phyloP scores from a whole-genome alignment of 2,113 vertebrate species.

The Lonchura striata region DNA sequence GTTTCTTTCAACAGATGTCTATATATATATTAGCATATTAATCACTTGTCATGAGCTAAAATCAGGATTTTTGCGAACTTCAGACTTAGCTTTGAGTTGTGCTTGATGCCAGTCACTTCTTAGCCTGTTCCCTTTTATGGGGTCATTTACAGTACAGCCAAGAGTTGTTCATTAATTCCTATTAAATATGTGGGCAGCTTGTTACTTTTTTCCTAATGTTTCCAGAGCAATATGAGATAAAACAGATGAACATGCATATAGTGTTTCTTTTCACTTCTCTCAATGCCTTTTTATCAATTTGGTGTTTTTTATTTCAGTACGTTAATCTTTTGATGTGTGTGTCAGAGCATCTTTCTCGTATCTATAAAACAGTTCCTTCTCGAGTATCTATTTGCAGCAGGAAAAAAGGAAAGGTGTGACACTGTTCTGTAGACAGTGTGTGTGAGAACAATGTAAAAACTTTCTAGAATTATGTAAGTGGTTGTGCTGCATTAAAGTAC shows the following conservation, averaged over 20 bases:
- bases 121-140: neutral
- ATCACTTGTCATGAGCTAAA: neutral
- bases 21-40: neutral
- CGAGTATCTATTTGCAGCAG: constrained; percentile 39
- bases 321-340: neutral
- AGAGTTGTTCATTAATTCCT: neutral
- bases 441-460: neutral
- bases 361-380: neutral
- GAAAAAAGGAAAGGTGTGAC: neutral
- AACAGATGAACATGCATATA: neutral
- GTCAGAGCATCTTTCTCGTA: neutral
- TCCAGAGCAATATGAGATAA: neutral
- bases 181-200: neutral
- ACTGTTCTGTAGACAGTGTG: neutral
- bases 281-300: neutral
- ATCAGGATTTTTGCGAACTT: neutral
- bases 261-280: neutral
- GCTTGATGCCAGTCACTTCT: neutral
- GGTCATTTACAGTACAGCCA: neutral
- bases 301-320: neutral
- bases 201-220: neutral
- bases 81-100: neutral
- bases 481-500: neutral
- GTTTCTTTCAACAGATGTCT: neutral
- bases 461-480: neutral